Evolutionary conservation across 1,140 invertebrate species (phyloP), one percentile per base, ranked within the genome.

Genomic region (Triops longicaudatus): DNA sequence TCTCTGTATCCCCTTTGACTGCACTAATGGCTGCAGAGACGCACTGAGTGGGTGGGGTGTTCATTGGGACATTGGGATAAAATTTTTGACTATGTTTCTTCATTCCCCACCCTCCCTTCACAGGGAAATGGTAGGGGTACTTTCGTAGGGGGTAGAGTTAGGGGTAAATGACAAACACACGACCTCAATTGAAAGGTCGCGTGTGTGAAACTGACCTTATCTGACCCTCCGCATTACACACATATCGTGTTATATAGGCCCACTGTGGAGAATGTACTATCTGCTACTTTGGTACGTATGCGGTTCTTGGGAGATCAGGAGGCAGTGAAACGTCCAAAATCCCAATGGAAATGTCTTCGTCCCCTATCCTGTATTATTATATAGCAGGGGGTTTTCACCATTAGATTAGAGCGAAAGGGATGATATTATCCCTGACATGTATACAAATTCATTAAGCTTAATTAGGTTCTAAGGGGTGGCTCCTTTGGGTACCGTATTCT

Each of bases 151-250:
- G n/a, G n/a, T n/a, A n/a, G n/a, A n/a, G n/a, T n/a, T n/a, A n/a
- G n/a, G 31, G 31, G 31, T 37, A 37, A 37, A 22, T 63, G 50
- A 63, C 14, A n/a, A 22, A 63, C 50, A 63, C 50, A 63, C 50
- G 50, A 63, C 50, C 50, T 63, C 50, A 63, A 63, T 63, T 63
- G 50, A 63, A 63, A 63, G 50, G 50, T 63, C 50, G 50, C 50
- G 50, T 63, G 50, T 63, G 50, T 37, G 31, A 37, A 63, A 6
- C 17, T 63, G 50, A 63, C 50, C 50, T 63, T 63, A 63, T 14
- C 50, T 22, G 50, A 63, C 50, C 50, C 50, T 63, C 50, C 17
- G 10, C 22, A 6, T 63, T 63, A 22, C 50, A 63, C 50, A 63
- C 22, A 14, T 63, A 22, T 63, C 50, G 50, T 63, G 50, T 63